A percentile compares a stretch with the other conserved stretches of the same genome.
Evolutionary conservation across 2,888 invertebrate species (phyloP).

Genomic region (Hylaea fasciaria): DNA sequence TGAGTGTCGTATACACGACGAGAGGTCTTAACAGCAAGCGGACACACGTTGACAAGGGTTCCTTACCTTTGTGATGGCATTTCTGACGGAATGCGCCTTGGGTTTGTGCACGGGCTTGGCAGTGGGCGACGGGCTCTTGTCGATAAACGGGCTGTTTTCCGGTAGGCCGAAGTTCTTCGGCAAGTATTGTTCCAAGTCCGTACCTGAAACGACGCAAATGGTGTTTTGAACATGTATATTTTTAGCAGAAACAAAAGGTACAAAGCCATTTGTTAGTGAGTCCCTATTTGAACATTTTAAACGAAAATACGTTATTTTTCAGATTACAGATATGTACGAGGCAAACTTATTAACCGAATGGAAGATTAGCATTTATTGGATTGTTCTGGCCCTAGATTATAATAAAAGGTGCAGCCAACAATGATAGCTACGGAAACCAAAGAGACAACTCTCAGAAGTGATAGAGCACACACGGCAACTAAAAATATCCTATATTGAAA

Average conservation of each 20-base stretch:
- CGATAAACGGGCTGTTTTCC: conserved; percentile 79
- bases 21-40: neutral
- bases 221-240: neutral
- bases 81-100: conserved; percentile 66
- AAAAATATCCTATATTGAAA: too few relatives aligned
- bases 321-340: too few relatives aligned
- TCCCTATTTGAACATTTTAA: neutral
- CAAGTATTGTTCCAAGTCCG: conserved; percentile 86
- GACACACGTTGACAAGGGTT: neutral
- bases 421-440: too few relatives aligned
- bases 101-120: conserved; percentile 72
- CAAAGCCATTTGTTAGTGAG: neutral
- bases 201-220: conserved; percentile 70
- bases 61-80: conserved; percentile 71
- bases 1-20: neutral
- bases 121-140: conserved; percentile 79
- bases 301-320: too few relatives aligned
- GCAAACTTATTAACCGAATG: too few relatives aligned
- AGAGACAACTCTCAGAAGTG: too few relatives aligned
- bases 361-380: too few relatives aligned
- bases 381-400: too few relatives aligned
- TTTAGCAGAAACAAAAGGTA: neutral
- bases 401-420: too few relatives aligned
- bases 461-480: too few relatives aligned
- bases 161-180: conserved; percentile 87